phyloP scores from a whole-genome alignment of 1,140 invertebrate genomes.

The Calliopsis andreniformis region DNA sequence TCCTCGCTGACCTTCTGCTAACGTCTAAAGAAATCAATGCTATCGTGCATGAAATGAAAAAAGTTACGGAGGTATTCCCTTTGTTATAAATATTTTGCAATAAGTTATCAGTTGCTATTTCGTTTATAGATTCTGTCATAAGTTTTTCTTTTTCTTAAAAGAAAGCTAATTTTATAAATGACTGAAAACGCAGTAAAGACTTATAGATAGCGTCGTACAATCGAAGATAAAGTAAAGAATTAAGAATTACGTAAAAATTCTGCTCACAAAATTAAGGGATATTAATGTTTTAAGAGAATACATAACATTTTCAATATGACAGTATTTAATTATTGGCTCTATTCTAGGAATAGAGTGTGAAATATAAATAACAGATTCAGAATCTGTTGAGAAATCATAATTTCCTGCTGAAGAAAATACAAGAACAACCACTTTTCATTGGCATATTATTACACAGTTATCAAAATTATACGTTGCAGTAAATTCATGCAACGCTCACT shows the following conservation, averaged over 20 bases:
- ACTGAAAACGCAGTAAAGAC: neutral
- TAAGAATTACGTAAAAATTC: neutral
- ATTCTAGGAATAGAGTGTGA: too few species aligned
- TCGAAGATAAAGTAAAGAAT: neutral
- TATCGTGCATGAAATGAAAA: too few species aligned
- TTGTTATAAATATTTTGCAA: too few species aligned
- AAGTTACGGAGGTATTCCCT: too few species aligned
- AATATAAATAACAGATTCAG: too few species aligned
- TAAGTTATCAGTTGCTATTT: too few species aligned
- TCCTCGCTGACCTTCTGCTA: too few species aligned
- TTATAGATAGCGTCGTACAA: neutral
- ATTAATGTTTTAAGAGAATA: neutral
- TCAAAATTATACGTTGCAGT: conserved; percentile 2
- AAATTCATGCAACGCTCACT: neutral
- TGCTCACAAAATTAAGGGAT: neutral
- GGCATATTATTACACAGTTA: neutral
- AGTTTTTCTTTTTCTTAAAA: too few species aligned
- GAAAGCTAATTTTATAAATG: too few species aligned
- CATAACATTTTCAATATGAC: neutral
- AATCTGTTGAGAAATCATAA: too few species aligned
- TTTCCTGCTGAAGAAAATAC: neutral
- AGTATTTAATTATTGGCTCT: too few species aligned
- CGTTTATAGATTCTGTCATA: too few species aligned
- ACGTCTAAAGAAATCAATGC: neutral
- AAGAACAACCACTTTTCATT: conserved; percentile 7